These are phyloP conservation scores for Teleopsis dalmanni DNA, from an alignment of 1,140 invertebrate genomes.

Conservation along the genomic window DNA sequence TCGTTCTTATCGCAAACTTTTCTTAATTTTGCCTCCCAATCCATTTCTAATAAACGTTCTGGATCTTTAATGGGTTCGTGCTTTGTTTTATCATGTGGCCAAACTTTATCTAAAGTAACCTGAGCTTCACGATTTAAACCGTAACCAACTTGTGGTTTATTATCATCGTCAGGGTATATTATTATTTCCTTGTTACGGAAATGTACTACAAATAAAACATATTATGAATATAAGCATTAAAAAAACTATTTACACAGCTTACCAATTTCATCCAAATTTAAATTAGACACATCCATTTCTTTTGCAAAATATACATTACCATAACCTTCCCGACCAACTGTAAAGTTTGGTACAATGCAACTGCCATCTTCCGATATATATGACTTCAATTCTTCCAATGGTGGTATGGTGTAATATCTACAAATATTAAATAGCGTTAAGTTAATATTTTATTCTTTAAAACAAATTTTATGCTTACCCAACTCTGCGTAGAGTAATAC, in stretches of 20 bases:
- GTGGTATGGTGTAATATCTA: constrained; percentile 80
- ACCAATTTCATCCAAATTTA: constrained; percentile 83
- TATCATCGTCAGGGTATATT: constrained; percentile 62
- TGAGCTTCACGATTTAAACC: constrained; percentile 89
- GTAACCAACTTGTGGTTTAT: constrained; percentile 68
- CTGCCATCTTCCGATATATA: constrained; percentile 61
- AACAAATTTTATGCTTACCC: constrained; percentile 43
- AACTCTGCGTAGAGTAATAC: constrained; percentile 56
- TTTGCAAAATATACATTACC: constrained; percentile 88
- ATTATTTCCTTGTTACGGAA: constrained; percentile 71
- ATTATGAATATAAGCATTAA: constrained; percentile 42
- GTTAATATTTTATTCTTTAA: not conserved
- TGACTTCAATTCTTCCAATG: constrained; percentile 63
- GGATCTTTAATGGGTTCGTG: constrained; percentile 75
- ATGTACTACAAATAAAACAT: constrained; percentile 45
- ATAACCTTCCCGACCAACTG: constrained; percentile 81
- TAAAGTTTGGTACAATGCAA: constrained; percentile 85
- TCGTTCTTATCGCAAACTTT: constrained; percentile 76
- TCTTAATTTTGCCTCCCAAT: constrained; percentile 81
- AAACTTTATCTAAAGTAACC: constrained; percentile 88
- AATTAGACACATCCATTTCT: constrained; percentile 75
- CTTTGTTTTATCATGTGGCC: constrained; percentile 83
- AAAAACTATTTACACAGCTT: too few relatives aligned
- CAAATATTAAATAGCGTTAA: constrained; percentile 29
- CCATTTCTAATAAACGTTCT: constrained; percentile 66